Evolutionary conservation across 2,797 vertebrate genomes (phyloP), one percentile per base, ranked within the genome.

Genomic region (Argentina silus): DNA sequence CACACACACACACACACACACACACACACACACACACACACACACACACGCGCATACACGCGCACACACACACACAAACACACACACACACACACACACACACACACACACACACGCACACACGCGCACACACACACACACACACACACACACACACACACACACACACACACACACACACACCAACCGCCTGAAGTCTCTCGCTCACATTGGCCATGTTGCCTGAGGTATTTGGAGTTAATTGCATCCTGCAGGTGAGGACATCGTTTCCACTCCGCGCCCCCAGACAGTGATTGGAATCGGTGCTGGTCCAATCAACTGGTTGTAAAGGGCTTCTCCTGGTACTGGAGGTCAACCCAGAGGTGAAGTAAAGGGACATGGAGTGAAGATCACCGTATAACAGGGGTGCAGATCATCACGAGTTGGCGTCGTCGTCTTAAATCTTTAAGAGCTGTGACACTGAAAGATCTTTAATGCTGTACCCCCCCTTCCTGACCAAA

Each of bases 201-300:
- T 77, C 79, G 84, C 73, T 79, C 80, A 80, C 72, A 79, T 82
- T 79, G 62, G 81, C 3, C 48, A 80, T 69, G 81, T 78, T 65
- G 80, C 85, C 82, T 14, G 67, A 75, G 73, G 80, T 78, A 86
- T 87, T 87, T 87, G 74, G 85, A 91, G 85, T 90, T 90, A 89
- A 92, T 92, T 89, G 87, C 86, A 87, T 91, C 80, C 83, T 83
- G 88, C 85, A 85, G 89, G 86, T 89, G 90, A 90, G 88, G 83
- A 89, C 84, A 91, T 88, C 84, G 84, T 86, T 91, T 89, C 84
- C 84, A 88, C 62, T 47, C 56, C 81, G 82, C 81, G 85, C 84
- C 75, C 10, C 85, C 83, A 87, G 87, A 87, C 83, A 82, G 81
- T 81, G 82, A 82, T 81, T 71, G 72, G 5, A 80, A 86, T 36